Conservation (phyloP, 2,888 invertebrate genomes). For the Lamellibrachia satsuma region DNA sequence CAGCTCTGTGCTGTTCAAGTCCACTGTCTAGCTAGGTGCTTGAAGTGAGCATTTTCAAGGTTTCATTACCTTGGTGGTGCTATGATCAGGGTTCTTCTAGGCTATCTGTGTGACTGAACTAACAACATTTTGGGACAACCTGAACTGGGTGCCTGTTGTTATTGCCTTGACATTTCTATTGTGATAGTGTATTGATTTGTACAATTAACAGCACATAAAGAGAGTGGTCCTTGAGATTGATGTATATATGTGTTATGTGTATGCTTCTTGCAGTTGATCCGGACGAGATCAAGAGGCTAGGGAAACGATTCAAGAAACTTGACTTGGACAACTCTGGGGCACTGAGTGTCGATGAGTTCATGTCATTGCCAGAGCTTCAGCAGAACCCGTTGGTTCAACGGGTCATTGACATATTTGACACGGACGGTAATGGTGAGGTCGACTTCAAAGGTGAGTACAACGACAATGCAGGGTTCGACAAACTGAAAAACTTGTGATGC, state of each 20-base stretch:
- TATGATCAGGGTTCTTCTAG: background rate
- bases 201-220: background rate
- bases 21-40: background rate
- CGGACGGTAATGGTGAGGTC: constrained; percentile 36
- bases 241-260: background rate
- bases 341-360: constrained; percentile 35
- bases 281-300: constrained; percentile 34
- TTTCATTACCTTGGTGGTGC: background rate
- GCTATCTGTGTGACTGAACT: background rate
- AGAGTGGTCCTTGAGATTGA: background rate
- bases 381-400: constrained; percentile 36
- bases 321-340: constrained; percentile 34
- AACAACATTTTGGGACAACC: background rate
- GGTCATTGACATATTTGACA: constrained; percentile 37
- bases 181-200: background rate
- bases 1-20: background rate
- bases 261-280: constrained; percentile 29
- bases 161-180: too few species aligned
- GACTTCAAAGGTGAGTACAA: constrained; percentile 37
- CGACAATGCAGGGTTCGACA: background rate
- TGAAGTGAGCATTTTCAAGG: too few species aligned
- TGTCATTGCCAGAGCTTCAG: constrained; percentile 35
- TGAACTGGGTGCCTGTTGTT: background rate
- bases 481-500: background rate
- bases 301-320: constrained; percentile 34